Conservation (phyloP, 2,888 invertebrate species). For the Priocnemis perturbator region DNA sequence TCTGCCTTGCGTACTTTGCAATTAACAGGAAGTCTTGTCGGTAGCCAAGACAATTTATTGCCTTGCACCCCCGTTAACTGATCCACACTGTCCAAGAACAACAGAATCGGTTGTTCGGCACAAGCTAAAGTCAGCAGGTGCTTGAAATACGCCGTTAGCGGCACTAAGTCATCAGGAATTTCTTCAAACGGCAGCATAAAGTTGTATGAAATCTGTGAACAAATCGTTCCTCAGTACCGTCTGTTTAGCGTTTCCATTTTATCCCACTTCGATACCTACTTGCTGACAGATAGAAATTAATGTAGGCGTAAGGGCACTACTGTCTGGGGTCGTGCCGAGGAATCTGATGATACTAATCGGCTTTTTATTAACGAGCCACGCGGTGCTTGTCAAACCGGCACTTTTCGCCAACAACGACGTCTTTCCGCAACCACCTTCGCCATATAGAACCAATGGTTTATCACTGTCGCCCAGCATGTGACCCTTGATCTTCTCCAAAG, state of each 20-base stretch:
- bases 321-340: constrained; percentile 97
- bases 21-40: constrained; percentile 90
- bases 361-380: constrained; percentile 85
- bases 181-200: constrained; percentile 93
- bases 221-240: background rate
- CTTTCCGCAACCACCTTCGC: constrained; percentile 98
- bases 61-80: constrained; percentile 96
- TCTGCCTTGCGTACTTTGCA: constrained; percentile 81
- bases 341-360: constrained; percentile 94
- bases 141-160: constrained; percentile 96
- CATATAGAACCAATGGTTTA: constrained; percentile 93
- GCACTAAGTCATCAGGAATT: constrained; percentile 97
- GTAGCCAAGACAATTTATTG: constrained; percentile 97
- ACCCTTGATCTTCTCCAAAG: constrained; percentile 85
- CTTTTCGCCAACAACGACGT: constrained; percentile 96
- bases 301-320: constrained; percentile 94
- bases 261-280: constrained; percentile 75
- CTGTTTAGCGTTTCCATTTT: background rate
- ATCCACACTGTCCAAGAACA: constrained; percentile 97
- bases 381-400: constrained; percentile 85
- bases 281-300: constrained; percentile 97
- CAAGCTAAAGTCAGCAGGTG: constrained; percentile 90
- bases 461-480: constrained; percentile 91
- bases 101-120: constrained; percentile 88
- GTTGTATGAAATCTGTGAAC: constrained; percentile 89